Base-by-base conservation (phyloP, 2,797 vertebrate genomes). In the Staurois parvus region DNA sequence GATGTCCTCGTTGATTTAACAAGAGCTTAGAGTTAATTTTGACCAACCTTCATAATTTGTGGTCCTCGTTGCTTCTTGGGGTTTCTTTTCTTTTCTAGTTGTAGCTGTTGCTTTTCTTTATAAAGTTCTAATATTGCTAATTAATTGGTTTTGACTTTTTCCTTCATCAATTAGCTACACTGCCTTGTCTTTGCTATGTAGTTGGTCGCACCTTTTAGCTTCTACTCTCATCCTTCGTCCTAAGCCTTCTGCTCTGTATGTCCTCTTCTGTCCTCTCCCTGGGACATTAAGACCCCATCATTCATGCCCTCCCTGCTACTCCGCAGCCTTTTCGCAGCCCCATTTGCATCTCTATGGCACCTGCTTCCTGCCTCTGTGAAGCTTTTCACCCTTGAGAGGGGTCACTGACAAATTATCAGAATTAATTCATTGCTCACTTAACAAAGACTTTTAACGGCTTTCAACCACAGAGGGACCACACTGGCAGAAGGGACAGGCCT, bases 361-460 rank as follows among this genome's bases (percentile, higher is more conserved):
- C 85, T 86, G 85, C 85, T 83, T 86, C 85, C 85, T 86, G 85
- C 85, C 85, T 69, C 85, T 79, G 85, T 86, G 80, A 76, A 76
- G 85, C 80, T 76, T 86, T 86, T 86, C 85, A 83, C 68, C 72
- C 74, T 24, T n/a, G 52, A 72, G 75, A 83, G 74, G 80, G 85
- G 80, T 83, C 80, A 83, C 80, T 86, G 85, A 83, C 85, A 86
- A 86, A 86, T 86, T 82, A 77, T 86, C 74, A 64, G 85, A 59
- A 78, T 86, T 86, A 86, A 86, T 86, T 86, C 85, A 86, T 86
- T 77, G 85, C 85, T 86, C 85, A 56, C 69, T 86, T 86, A 82
- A 86, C 85, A 86, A 86, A 86, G 77, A 56, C 21, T 72, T 66
- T 40, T 80, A 75, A 80, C 75, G 68, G 77, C 74, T 72, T 29